Base-by-base conservation (phyloP, 2,113 vertebrate species). In the Colinus virginianus region DNA sequence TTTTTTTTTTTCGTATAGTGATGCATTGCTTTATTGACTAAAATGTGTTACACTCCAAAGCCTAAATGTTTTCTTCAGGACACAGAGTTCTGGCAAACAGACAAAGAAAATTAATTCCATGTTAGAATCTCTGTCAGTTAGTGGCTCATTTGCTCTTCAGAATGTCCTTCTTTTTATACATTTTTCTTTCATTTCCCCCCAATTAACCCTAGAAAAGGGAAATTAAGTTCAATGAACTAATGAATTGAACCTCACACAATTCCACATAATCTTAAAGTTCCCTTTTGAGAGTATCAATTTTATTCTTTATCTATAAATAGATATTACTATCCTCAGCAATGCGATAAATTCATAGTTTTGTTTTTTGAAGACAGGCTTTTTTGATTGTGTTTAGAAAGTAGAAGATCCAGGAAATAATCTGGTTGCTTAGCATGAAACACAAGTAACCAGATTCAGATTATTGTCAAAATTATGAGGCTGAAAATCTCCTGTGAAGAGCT, bases 1-100 rank as follows among this genome's bases (percentile, higher is more conserved):
- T 95, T 56, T 45, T 79, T 74, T 11, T 34, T 87, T 93, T 85
- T 93, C 49, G 56, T 67, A 93, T 95, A 79, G 66, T 96, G 97
- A 96, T 94, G 61, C 78, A 95, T 92, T 88, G 30, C 49, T 89
- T 94, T 96, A 94, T 89, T 94, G 80, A 92, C 94, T 72, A 80
- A 93, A 62, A 87, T 21, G 30, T 38, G n/a, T 84, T 92, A 77
- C 34, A 46, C n/a, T 89, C 85, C 36, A 90, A 91, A 90, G 38
- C 3, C 45, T 76, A 51, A 55, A 66, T 28, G 32, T 87, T 87
- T 96, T 93, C 43, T 86, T 16, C 66, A 84, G 80, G 68, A 85
- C 53, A 71, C 3, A 7, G 72, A 90, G 51, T 62, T 28, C 70
- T 94, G n/a, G 51, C 64, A 97, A 95, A 87, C 28, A 89, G 49